Evolutionary conservation across 2,113 vertebrate genomes (phyloP).

Genomic region (Orthonyx spaldingii): DNA sequence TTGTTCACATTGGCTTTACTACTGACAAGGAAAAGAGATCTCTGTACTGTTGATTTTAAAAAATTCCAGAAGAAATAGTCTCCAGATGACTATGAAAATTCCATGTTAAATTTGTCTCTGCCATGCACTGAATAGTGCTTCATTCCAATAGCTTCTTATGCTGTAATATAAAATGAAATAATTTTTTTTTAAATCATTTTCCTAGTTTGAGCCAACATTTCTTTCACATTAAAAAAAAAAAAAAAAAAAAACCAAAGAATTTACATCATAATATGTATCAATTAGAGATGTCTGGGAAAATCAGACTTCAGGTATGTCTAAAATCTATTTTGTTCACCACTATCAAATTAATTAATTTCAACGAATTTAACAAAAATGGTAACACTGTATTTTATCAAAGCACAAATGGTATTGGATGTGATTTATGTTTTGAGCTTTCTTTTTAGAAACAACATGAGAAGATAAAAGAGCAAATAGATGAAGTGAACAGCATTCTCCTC

Average conservation of each 20-base stretch:
- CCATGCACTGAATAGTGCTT: background rate
- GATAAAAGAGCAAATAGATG: conserved; percentile 66
- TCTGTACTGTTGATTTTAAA: background rate
- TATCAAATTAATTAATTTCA: background rate
- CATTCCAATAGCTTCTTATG: background rate
- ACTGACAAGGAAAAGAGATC: background rate
- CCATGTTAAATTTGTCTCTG: background rate
- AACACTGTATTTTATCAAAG: background rate
- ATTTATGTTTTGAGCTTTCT: background rate
- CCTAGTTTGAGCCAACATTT: too few relatives aligned
- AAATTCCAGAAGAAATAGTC: background rate
- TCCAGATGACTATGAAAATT: background rate
- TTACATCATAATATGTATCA: background rate
- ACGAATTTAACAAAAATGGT: background rate
- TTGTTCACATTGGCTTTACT: background rate
- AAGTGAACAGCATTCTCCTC: conserved; percentile 71
- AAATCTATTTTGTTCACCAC: background rate
- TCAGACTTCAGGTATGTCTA: background rate
- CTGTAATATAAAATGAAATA: background rate
- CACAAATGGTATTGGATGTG: background rate
- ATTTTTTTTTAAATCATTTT: background rate
- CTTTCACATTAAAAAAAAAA: background rate
- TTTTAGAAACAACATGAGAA: conserved; percentile 74
- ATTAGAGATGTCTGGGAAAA: background rate
- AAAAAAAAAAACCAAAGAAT: background rate